Evolutionary conservation across 2,888 invertebrate genomes (phyloP), one percentile per base, ranked within the genome.

Genomic region (Hypena proboscidalis): DNA sequence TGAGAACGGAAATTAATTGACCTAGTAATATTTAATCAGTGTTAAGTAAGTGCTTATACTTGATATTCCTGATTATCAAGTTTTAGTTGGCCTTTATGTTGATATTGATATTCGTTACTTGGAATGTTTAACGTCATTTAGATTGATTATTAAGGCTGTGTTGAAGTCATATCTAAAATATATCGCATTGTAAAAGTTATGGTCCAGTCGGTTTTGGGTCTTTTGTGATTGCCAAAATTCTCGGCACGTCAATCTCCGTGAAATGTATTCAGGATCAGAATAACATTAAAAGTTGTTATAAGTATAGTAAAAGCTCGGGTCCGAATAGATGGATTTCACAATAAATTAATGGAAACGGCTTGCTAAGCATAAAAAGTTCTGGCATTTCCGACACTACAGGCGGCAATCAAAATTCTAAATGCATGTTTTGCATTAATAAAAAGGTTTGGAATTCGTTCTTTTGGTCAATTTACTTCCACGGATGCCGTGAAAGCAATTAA

Each of bases 1-100:
- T 77, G 77, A 61, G 74, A 74, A 76, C 73, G 82, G 80, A 81
- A 76, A 74, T 72, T 64, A 67, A 68, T 64, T 76, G 76, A 79
- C 82, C 80, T 64, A 77, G 73, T 77, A 79, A 74, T 79, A 77
- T 77, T 76, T 69, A 70, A 75, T 70, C 54, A 70, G 60, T 61
- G 29, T 62, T 66, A 58, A 59, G 44, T 66, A 41, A 55, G 51
- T 59, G 37, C 46, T 32, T 50, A 56, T 58, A 45, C 49, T n/a
- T n/a, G n/a, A 56, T 56, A 58, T 59, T 59, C 64, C 68, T 46
- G 68, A 45, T 47, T 60, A 72, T 71, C 76, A 41, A 61, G 74
- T 74, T 71, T 73, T 61, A 49, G 64, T 66, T 68, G 44, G 58
- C 37, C 58, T 58, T 54, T 49, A 55, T 51, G 46, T 56, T 38